Percentiles rank a stretch among this genome's conserved stretches.
These are phyloP conservation scores for Epinotia brunnichana DNA, from an alignment of 2,888 invertebrate genomes.

Conservation along the genomic window DNA sequence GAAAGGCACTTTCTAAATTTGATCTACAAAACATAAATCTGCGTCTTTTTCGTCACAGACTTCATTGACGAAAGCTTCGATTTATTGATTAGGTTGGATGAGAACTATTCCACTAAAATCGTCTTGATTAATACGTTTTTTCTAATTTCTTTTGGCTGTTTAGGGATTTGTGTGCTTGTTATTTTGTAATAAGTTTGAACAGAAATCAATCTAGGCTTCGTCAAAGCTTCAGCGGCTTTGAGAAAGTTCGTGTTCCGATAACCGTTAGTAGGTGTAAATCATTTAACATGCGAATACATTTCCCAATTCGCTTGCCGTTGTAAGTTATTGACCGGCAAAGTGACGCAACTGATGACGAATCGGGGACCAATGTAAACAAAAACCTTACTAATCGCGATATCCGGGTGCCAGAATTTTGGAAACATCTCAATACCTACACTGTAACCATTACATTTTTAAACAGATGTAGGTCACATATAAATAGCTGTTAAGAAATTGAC, in stretches of 20 bases:
- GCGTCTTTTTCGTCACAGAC: not conserved
- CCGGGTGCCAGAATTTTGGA: slow-evolving; percentile 25
- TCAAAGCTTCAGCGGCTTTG: not conserved
- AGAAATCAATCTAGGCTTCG: not conserved
- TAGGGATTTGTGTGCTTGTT: not conserved
- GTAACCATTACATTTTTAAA: slow-evolving; percentile 23
- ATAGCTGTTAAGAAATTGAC: slow-evolving; percentile 31
- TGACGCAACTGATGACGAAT: slow-evolving; percentile 34
- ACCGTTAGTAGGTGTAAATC: slow-evolving; percentile 14
- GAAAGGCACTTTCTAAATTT: slow-evolving; percentile 1
- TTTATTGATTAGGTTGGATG: not conserved
- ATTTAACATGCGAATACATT: slow-evolving; percentile 24
- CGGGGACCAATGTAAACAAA: slow-evolving; percentile 38
- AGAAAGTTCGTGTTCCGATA: not conserved
- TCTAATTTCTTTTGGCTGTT: not conserved
- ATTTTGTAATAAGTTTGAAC: not conserved
- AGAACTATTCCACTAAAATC: not conserved
- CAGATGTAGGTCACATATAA: slow-evolving; percentile 36
- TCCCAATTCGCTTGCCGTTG: slow-evolving; percentile 19
- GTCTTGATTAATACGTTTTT: not conserved
- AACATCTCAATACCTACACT: not conserved
- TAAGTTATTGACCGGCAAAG: slow-evolving; percentile 36
- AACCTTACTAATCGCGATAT: slow-evolving; percentile 20
- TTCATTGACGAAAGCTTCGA: not conserved
- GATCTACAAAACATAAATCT: not conserved